Evolutionary conservation across 1,140 invertebrate genomes (phyloP).

Genomic region (Orius insidiosus): DNA sequence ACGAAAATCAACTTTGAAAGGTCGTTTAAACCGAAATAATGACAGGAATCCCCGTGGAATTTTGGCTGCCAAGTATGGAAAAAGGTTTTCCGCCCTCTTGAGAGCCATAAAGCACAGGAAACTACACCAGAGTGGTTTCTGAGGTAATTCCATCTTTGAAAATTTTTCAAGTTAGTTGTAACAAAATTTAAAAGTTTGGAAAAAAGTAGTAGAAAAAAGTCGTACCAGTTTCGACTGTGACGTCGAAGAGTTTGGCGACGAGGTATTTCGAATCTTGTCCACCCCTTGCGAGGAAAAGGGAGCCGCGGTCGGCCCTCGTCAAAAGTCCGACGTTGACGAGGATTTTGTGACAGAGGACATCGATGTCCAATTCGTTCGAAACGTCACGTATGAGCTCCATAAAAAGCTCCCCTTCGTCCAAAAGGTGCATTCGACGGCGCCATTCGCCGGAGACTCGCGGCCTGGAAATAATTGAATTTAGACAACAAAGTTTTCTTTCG

Average conservation of each 20-base stretch:
- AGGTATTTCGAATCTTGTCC: constrained; percentile 54
- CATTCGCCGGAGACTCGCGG: constrained; percentile 20
- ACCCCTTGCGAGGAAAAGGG: constrained; percentile 71
- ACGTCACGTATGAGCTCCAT: constrained; percentile 88
- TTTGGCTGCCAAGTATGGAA: too few relatives aligned
- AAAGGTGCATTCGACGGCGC: constrained; percentile 37
- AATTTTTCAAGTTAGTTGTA: too few relatives aligned
- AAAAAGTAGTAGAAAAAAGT: constrained; percentile 2
- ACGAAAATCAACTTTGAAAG: too few relatives aligned
- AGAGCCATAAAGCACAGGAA: too few relatives aligned
- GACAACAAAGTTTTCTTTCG: not conserved
- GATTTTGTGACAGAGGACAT: constrained; percentile 85
- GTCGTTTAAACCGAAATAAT: too few relatives aligned
- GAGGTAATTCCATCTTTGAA: too few relatives aligned
- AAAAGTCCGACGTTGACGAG: constrained; percentile 76
- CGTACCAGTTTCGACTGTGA: constrained; percentile 64
- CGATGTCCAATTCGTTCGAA: constrained; percentile 82
- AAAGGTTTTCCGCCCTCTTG: too few relatives aligned
- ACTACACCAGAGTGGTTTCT: too few relatives aligned
- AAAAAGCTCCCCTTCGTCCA: constrained; percentile 67
- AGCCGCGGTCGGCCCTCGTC: constrained; percentile 71
- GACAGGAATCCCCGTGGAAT: too few relatives aligned
- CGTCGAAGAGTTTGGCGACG: constrained; percentile 81
- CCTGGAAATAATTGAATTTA: constrained; percentile 9
- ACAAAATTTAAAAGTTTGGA: too few relatives aligned